Evolutionary conservation across 2,113 vertebrate species (phyloP).

Genomic region (Cercopithecus mona): DNA sequence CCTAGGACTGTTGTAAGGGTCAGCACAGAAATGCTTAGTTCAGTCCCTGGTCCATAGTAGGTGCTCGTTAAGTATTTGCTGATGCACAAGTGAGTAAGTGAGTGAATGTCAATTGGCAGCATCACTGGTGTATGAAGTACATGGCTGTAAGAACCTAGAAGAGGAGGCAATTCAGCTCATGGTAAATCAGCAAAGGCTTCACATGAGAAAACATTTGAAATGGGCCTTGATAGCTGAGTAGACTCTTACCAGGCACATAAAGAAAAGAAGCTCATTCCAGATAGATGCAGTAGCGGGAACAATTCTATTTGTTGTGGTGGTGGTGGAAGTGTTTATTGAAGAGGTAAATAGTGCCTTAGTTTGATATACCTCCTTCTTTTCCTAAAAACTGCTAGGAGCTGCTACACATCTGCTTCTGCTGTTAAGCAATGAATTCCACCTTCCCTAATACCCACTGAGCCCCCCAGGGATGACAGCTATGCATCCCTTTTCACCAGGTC

Average conservation of each 20-base stretch:
- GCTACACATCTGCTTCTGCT: not conserved
- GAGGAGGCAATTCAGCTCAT: not conserved
- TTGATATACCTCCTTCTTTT: not conserved
- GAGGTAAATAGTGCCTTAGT: not conserved
- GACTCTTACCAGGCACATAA: not conserved
- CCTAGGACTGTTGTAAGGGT: not conserved
- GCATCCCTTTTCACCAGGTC: not conserved
- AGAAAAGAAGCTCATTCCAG: not conserved
- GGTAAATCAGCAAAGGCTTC: not conserved
- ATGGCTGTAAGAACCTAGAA: not conserved
- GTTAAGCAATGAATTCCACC: no score
- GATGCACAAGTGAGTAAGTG: not conserved
- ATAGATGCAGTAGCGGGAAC: not conserved
- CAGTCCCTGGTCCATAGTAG: not conserved
- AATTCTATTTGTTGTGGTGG: not conserved
- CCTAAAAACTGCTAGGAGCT: not conserved
- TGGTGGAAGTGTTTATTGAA: not conserved
- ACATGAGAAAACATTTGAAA: not conserved
- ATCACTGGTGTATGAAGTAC: not conserved
- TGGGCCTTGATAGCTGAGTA: not conserved
- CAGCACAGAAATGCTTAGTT: not conserved
- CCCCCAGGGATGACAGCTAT: not conserved
- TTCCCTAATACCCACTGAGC: fast-evolving
- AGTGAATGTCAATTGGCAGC: not conserved
- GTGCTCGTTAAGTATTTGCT: not conserved